Base-by-base conservation (phyloP, 2,888 invertebrate species). In the Hemaris fuciformis region DNA sequence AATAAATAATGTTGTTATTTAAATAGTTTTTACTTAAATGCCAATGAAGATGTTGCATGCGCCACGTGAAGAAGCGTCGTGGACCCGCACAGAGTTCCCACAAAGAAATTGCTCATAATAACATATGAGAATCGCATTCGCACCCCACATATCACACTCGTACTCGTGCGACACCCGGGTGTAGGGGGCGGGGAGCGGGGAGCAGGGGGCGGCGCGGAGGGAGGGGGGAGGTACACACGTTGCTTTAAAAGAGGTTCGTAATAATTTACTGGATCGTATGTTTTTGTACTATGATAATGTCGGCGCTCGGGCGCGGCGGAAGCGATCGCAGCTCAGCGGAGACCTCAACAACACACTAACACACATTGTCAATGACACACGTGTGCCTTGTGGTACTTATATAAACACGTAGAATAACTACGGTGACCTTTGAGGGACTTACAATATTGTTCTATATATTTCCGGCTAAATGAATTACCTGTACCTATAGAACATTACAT, bases 271-370 rank as follows among this genome's bases (percentile, higher is more conserved):
- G 43, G 18, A 43, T 18, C 43, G 20, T 43, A 58, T 23, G 57
- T 56, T 18, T 8, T 10, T 20, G 5, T 56, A 63, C 63, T 67
- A 43, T 43, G 18, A 8, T 43, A 43, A 43, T 43, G 43, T 8
- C 18, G 15, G 43, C 20, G 41, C 41, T 41, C 15, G 43, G 7
- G 43, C 18, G 7, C 43, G 43, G 18, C 20, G 43, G 43, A 18
- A 18, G 20, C 2, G 5, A 18, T 3, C 15, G 18, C 15, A 5
- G 7, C 8, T 3, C 8, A 43, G 20, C 43, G 43, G 43, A 8
- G 18, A 20, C 20, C n/a, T n/a, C n/a, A n/a, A 6, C 7, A 1
- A 2, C 3, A 3, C 34, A 13, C 10, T 5, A 3, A 20, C 5
- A 18, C 43, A 43, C 15, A 5, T 18, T 7, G 10, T 0, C 3